Conservation (phyloP, 2,888 invertebrate genomes). For the Leptothorax acervorum region DNA sequence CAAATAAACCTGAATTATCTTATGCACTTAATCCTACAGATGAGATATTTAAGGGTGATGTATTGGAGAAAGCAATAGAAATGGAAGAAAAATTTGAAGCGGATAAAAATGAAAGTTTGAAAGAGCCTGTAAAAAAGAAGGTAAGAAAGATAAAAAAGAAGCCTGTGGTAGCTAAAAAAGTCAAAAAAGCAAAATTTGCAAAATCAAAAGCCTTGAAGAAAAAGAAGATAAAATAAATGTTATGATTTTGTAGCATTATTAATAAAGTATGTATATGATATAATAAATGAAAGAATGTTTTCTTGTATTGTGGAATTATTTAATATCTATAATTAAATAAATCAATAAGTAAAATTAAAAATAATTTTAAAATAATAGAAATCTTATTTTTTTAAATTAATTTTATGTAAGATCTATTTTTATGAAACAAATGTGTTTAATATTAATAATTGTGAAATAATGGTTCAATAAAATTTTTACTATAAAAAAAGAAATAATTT, state of each 20-base stretch:
- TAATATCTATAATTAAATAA: background rate
- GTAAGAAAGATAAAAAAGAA: slow-evolving; percentile 76
- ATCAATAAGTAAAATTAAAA: background rate
- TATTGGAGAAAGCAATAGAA: slow-evolving; percentile 88
- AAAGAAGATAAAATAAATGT: slow-evolving; percentile 45
- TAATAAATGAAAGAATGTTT: slow-evolving; percentile 79
- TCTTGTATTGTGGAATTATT: background rate
- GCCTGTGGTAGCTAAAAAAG: slow-evolving; percentile 72
- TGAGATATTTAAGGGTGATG: slow-evolving; percentile 91
- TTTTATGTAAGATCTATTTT: slow-evolving; percentile 5
- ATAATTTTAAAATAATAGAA: slow-evolving; percentile 5
- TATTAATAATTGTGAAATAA: background rate
- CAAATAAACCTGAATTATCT: slow-evolving; percentile 90
- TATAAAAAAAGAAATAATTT: background rate
- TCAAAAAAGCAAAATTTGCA: slow-evolving; percentile 50
- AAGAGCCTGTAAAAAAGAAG: slow-evolving; percentile 64
- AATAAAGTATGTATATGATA: slow-evolving; percentile 59
- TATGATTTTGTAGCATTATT: slow-evolving; percentile 45
- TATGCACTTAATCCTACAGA: slow-evolving; percentile 91
- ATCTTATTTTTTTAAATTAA: background rate
- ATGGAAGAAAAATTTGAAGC: slow-evolving; percentile 76
- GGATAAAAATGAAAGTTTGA: slow-evolving; percentile 24
- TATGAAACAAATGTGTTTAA: background rate
- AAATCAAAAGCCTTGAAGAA: slow-evolving; percentile 15
- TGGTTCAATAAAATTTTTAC: background rate